Conservation (phyloP, 2,888 invertebrate genomes). For the Aphrophora alni region DNA sequence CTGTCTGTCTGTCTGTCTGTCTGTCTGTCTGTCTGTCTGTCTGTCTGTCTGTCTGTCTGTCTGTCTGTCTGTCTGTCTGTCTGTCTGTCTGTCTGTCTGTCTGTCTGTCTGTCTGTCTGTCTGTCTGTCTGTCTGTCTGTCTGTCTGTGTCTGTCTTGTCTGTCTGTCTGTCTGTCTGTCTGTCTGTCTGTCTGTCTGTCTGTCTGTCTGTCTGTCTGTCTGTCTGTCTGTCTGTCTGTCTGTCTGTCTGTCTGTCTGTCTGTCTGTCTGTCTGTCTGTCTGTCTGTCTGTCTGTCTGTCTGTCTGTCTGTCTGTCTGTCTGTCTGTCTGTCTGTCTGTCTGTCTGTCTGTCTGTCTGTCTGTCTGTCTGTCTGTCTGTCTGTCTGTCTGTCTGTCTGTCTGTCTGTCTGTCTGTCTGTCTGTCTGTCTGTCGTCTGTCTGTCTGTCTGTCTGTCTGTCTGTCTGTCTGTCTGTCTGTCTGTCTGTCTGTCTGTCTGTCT, state of each 20-base stretch:
- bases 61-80: neutral
- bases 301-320: conserved; percentile 13
- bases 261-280: conserved; percentile 13
- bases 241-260: neutral
- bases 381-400: conserved; percentile 2
- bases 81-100: neutral
- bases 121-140: neutral
- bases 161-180: neutral
- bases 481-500: neutral
- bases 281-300: conserved; percentile 13
- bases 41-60: neutral
- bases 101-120: neutral
- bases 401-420: neutral
- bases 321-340: conserved; percentile 13
- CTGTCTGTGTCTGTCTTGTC: too few relatives aligned
- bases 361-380: conserved; percentile 13
- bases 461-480: neutral
- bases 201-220: neutral
- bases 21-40: conserved; percentile 11
- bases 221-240: too few relatives aligned
- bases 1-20: neutral
- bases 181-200: neutral
- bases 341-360: conserved; percentile 13
- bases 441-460: too few relatives aligned
- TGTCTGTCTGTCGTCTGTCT: too few relatives aligned